phyloP scores from a whole-genome alignment of 1,140 invertebrate genomes.

The Phortica variegata region DNA sequence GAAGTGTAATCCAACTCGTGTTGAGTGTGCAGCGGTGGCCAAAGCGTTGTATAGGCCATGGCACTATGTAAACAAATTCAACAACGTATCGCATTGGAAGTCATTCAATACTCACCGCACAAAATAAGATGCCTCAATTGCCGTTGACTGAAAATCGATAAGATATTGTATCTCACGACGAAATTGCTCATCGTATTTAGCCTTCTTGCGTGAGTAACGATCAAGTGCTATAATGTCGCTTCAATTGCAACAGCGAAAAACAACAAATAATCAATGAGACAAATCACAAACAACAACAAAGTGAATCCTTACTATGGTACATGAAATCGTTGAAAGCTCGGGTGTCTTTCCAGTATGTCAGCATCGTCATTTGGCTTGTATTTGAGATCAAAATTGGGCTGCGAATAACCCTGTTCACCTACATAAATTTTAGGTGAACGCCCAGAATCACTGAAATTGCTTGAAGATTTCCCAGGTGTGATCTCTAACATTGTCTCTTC shows the following conservation, averaged over 20 bases:
- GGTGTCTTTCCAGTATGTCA: not conserved
- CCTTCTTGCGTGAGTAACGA: conserved; percentile 9
- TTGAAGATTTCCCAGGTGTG: too few species aligned
- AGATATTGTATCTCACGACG: conserved; percentile 15
- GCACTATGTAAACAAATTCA: conserved; percentile 1
- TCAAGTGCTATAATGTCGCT: conserved; percentile 20
- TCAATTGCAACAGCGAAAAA: too few species aligned
- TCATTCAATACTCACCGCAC: conserved; percentile 12
- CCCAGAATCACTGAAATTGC: too few species aligned
- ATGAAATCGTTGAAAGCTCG: conserved; percentile 19
- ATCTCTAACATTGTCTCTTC: too few species aligned
- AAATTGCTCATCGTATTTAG: conserved; percentile 19
- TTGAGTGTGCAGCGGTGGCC: conserved; percentile 24
- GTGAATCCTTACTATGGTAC: conserved; percentile 16
- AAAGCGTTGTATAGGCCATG: conserved; percentile 17
- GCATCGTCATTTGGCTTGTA: not conserved
- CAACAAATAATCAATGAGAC: not conserved
- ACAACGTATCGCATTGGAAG: not conserved
- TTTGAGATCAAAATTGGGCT: too few species aligned
- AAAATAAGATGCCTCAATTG: conserved; percentile 20
- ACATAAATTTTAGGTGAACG: too few species aligned
- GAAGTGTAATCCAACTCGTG: conserved; percentile 8
- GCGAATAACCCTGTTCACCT: too few species aligned
- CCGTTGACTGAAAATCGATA: conserved; percentile 17
- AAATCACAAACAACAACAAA: not conserved